Evolutionary conservation across 2,888 invertebrate species (phyloP).

Genomic region (Sicus ferrugineus): DNA sequence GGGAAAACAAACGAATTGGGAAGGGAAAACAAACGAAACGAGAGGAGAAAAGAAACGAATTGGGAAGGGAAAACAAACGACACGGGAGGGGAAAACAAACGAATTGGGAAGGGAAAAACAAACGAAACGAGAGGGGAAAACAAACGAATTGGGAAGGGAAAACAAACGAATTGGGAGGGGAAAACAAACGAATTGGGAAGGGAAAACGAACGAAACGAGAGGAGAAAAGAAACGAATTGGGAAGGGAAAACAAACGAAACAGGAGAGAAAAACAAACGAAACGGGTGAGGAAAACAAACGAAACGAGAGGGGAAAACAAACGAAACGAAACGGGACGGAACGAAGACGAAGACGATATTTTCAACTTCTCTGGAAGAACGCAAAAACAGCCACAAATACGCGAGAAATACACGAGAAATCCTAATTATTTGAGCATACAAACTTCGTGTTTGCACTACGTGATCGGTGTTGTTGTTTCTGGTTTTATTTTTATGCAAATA

Average conservation of each 20-base stretch:
- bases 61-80: neutral
- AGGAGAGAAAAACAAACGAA: neutral
- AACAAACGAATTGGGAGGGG: neutral
- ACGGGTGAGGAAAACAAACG: neutral
- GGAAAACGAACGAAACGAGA: neutral
- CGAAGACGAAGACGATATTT: neutral
- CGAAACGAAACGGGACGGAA: neutral
- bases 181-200: neutral
- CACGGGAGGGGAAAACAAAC: neutral
- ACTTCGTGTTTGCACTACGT: too few species aligned
- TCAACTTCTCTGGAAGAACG: neutral
- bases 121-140: neutral
- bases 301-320: neutral
- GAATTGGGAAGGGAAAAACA: neutral
- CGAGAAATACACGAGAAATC: too few species aligned
- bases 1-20: too few species aligned
- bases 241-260: neutral
- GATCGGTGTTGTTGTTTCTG: neutral
- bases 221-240: neutral
- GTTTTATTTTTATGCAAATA: slow-evolving; percentile 6
- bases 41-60: neutral
- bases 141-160: neutral
- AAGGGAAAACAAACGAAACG: too few species aligned
- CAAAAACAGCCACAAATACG: neutral
- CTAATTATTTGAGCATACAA: too few species aligned